Evolutionary conservation across 2,888 invertebrate genomes (phyloP), one percentile per base, ranked within the genome.

Genomic region (Germaria angustata): DNA sequence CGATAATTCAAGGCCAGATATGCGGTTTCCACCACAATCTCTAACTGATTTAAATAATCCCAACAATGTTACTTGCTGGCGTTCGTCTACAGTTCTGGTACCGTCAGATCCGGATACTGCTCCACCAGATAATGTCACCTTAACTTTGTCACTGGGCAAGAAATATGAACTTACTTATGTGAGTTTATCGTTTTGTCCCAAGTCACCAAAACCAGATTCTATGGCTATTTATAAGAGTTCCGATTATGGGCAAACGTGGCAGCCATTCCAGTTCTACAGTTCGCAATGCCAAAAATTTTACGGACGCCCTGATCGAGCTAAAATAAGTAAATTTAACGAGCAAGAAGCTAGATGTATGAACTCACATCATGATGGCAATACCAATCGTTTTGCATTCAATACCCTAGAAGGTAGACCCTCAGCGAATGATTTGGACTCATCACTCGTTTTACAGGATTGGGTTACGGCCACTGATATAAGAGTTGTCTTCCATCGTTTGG

Each of bases 131-230:
- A 99, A 99, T 92, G 98, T 99, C 8, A 98, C 98, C 11, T 92
- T 99, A 28, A 97, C 96, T 20, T 92, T 99, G 22, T 96, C 97
- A 57, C 93, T 99, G 83, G 97, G 97, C 71, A 99, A 99, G 92
- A 98, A 98, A 91, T 99, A 98, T 92, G 99, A 99, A 92, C 92
- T 99, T 86, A 99, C 99, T n/a, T 99, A 99, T 92, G 97, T 99
- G 69, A 98, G 97, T 89, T 93, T 99, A 71, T 97, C 98, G 89
- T 98, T 98, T 92, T 99, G 99, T 90, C 97, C 98, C 24, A 94
- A 94, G 81, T 96, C 97, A 0, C 95, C 97, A 0, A 95, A 98
- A 80, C 99, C 99, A 2, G 99, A 99, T 90, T 99, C 99, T 0
- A 96, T 99, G 89, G 98, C 98, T 57, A 96, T 99, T 85, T 98